phyloP scores from a whole-genome alignment of 2,797 vertebrate species.

The Glyptemys insculpta region DNA sequence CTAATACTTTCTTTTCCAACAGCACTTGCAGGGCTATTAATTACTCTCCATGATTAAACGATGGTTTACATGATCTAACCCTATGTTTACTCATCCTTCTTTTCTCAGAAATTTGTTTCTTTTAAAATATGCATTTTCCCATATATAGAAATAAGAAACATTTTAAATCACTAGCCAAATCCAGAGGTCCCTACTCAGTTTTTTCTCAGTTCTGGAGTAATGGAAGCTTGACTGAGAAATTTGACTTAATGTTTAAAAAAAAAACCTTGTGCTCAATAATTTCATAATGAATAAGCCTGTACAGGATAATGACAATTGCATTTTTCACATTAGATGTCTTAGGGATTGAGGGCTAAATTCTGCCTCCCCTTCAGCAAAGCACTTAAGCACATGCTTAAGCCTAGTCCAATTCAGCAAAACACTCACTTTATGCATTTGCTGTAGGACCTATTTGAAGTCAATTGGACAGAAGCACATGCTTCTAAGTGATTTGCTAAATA shows the following conservation, averaged over 20 bases:
- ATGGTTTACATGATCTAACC: constrained; percentile 2
- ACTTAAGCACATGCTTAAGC: not conserved
- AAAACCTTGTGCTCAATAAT: not conserved
- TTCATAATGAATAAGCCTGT: not conserved
- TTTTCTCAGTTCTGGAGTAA: not conserved
- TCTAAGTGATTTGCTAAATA: not conserved
- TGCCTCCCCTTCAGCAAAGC: not conserved
- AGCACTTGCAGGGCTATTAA: not conserved
- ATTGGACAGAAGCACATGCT: not conserved
- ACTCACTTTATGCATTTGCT: not conserved
- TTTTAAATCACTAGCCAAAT: not conserved
- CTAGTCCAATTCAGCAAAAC: not conserved
- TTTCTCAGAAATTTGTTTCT: constrained; percentile 7
- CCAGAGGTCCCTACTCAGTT: not conserved
- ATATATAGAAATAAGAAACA: not conserved
- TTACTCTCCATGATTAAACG: constrained; percentile 16
- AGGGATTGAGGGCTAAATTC: not conserved
- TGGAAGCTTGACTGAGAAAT: not conserved
- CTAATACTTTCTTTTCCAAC: not conserved
- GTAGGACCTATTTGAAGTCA: not conserved
- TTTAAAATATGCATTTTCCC: constrained; percentile 15
- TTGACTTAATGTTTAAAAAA: not conserved
- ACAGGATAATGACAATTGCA: not conserved
- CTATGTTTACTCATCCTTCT: not conserved
- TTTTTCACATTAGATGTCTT: not conserved